Conservation (phyloP, 2,888 invertebrate genomes). For the Drosophila anomelani region DNA sequence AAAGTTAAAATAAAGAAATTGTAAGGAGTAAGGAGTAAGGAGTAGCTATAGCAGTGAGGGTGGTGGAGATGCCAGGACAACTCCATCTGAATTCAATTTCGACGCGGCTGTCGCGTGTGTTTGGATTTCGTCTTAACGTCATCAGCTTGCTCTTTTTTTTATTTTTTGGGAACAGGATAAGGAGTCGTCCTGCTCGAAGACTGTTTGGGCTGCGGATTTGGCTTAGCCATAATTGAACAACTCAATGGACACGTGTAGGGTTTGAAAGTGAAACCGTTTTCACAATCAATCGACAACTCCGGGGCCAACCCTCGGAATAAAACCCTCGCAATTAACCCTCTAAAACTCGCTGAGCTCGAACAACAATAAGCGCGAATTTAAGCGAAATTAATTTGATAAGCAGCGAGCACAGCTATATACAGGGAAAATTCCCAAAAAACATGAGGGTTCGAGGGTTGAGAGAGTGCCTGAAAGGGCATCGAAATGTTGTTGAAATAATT, state of each 20-base stretch:
- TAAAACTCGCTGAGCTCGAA: conserved; percentile 50
- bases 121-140: conserved; percentile 67
- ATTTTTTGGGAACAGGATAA: conserved; percentile 3
- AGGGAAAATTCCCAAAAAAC: background rate
- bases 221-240: conserved; percentile 81
- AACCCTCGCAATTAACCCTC: conserved; percentile 75
- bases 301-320: conserved; percentile 60
- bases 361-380: conserved; percentile 74
- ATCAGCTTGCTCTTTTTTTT: conserved; percentile 14
- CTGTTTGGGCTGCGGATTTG: conserved; percentile 79
- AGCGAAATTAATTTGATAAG: conserved; percentile 80
- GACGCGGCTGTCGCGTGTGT: conserved; percentile 60
- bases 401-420: conserved; percentile 35
- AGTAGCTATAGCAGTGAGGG: background rate
- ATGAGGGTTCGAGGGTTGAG: conserved; percentile 8
- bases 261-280: conserved; percentile 41
- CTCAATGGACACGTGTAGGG: conserved; percentile 76
- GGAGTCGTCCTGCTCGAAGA: conserved; percentile 11
- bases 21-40: conserved; percentile 3
- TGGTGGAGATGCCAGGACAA: conserved; percentile 39
- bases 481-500: conserved; percentile 9
- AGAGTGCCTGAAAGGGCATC: background rate
- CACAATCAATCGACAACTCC: conserved; percentile 38
- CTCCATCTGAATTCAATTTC: conserved; percentile 67
- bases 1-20: conserved; percentile 26